A percentile compares a stretch with the other conserved stretches of the same genome.
Evolutionary conservation across 2,888 invertebrate genomes (phyloP).

Genomic region (Amaurobius ferox): DNA sequence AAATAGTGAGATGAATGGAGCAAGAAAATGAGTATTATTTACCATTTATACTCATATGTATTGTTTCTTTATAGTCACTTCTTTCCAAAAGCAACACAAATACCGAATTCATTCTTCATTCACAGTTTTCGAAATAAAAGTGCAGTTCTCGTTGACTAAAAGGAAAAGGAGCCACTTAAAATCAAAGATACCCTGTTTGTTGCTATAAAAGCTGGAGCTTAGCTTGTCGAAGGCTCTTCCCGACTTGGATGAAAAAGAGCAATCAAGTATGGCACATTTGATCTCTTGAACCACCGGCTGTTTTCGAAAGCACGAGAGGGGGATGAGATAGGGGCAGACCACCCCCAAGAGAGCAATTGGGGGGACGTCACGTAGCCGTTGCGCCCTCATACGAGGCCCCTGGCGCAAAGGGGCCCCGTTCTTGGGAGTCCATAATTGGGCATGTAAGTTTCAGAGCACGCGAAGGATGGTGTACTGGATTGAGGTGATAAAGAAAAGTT

Average conservation of each 20-base stretch:
- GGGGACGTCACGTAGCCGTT: conserved; percentile 38
- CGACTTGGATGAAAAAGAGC: conserved; percentile 5
- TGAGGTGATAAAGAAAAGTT: conserved; percentile 18
- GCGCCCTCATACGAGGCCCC: conserved; percentile 47
- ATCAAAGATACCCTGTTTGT: conserved; percentile 12
- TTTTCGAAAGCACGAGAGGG: conserved; percentile 6
- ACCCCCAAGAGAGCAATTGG: conserved; percentile 31
- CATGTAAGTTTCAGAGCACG: conserved; percentile 58
- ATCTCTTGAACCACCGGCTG: conserved; percentile 52
- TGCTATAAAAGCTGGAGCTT: conserved; percentile 8
- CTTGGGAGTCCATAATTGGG: conserved; percentile 51
- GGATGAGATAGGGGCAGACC: conserved; percentile 10
- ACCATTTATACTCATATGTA: no score
- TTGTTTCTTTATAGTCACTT: no score
- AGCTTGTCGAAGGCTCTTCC: no score
- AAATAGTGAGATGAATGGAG: no score
- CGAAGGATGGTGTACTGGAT: neutral
- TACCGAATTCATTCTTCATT: neutral
- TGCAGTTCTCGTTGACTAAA: neutral
- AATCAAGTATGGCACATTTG: conserved; percentile 56
- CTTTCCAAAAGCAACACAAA: no score
- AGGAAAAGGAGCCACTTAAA: conserved; percentile 1
- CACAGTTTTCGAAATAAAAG: neutral
- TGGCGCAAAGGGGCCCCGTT: conserved; percentile 28
- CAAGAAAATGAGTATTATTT: no score